These are phyloP conservation scores for Tympanoctomys barrerae DNA, from an alignment of 2,797 vertebrate species.

Conservation along the genomic window DNA sequence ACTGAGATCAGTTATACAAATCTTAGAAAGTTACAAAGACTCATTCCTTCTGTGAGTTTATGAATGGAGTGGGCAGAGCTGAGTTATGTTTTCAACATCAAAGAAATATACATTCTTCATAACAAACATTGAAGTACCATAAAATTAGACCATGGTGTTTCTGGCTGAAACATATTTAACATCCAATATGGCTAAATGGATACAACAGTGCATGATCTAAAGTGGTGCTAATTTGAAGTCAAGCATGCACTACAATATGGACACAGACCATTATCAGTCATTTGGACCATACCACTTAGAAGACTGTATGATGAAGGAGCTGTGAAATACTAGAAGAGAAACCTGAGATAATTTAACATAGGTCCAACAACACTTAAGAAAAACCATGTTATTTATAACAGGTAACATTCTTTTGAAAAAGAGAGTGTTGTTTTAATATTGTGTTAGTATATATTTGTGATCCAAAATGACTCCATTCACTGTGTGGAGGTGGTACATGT, in stretches of 20 bases:
- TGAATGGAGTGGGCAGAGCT: not conserved
- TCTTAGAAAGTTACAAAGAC: not conserved
- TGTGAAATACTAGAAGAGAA: not conserved
- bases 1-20: not conserved
- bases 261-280: not conserved
- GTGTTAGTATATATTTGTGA: not conserved
- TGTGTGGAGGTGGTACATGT: not conserved
- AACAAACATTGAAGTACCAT: not conserved
- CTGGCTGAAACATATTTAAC: not conserved
- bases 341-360: not conserved
- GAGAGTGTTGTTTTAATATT: not conserved
- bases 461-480: not conserved
- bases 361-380: not conserved
- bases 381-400: not conserved
- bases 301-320: not conserved
- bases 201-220: too few species aligned
- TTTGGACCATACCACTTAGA: not conserved
- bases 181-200: not conserved
- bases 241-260: not conserved
- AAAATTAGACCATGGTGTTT: not conserved
- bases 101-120: not conserved
- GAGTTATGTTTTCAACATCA: not conserved
- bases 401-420: constrained; percentile 15
- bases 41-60: not conserved
- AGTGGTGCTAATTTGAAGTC: not conserved